Conservation (phyloP, 2,113 vertebrate species). For the Todiramphus chloris region DNA sequence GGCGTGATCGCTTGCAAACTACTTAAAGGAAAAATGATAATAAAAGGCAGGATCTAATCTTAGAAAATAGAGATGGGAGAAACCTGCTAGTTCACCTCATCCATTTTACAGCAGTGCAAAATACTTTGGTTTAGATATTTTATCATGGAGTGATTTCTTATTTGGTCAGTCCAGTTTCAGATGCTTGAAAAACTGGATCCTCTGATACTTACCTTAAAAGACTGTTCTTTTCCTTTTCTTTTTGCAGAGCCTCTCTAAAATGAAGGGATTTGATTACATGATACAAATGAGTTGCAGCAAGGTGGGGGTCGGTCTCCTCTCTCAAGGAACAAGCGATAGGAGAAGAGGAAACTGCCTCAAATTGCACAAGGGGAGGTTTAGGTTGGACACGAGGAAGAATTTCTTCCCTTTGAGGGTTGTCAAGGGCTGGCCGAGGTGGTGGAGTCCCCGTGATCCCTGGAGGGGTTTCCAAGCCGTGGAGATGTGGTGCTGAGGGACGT, state of each 20-base stretch:
- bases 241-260: background rate
- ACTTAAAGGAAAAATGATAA: slow-evolving; percentile 20
- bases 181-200: background rate
- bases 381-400: too few species aligned
- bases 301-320: too few species aligned
- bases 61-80: background rate
- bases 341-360: too few species aligned
- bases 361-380: too few species aligned
- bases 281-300: too few species aligned
- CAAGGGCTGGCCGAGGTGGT: too few species aligned
- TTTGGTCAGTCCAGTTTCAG: background rate
- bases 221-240: accelerated
- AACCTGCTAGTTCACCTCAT: background rate
- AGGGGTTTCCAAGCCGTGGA: too few species aligned
- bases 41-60: slow-evolving; percentile 5
- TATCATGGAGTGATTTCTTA: background rate
- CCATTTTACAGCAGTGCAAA: background rate
- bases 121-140: background rate
- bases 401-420: too few species aligned
- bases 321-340: too few species aligned
- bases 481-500: too few species aligned
- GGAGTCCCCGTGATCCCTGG: too few species aligned
- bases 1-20: slow-evolving; percentile 9
- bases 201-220: background rate
- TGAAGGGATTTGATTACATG: too few species aligned